These are phyloP conservation scores for Gnathonemus echidnorhynchus DNA, from an alignment of 2,113 vertebrate species.

Conservation along the genomic window DNA sequence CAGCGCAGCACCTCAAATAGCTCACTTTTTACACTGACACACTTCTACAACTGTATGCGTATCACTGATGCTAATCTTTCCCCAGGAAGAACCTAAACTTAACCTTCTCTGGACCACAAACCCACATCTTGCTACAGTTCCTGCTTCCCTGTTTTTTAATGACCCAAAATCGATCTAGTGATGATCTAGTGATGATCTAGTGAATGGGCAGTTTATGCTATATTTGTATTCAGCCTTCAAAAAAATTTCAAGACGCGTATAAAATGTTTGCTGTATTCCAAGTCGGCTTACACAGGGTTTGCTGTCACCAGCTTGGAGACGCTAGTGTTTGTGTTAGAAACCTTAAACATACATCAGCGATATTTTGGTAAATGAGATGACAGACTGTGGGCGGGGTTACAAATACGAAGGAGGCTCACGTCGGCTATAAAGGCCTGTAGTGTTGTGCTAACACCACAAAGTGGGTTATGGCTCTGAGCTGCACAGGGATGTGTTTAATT, in stretches of 20 bases:
- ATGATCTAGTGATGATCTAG: not conserved
- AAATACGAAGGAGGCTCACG: not conserved
- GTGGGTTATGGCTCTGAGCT: not conserved
- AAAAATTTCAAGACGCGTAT: not conserved
- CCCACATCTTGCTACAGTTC: not conserved
- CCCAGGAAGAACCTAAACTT: not conserved
- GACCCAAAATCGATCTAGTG: not conserved
- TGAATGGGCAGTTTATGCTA: not conserved
- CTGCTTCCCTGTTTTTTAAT: not conserved
- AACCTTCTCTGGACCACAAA: not conserved
- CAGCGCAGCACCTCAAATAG: not conserved
- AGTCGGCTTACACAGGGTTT: not conserved
- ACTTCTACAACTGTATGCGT: not conserved
- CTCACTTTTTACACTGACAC: not conserved
- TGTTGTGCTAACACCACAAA: not conserved
- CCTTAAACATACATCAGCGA: not conserved
- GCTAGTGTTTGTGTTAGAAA: not conserved
- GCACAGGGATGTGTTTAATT: not conserved
- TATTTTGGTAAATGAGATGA: not conserved
- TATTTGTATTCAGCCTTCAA: not conserved
- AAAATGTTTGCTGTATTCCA: not conserved
- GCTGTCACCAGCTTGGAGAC: not conserved
- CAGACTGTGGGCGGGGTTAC: not conserved
- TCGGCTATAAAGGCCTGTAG: not conserved
- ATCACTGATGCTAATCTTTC: not conserved